phyloP scores from a whole-genome alignment of 92 coral and sea anemone genomes.

The Hydrozoanthus gracilis region DNA sequence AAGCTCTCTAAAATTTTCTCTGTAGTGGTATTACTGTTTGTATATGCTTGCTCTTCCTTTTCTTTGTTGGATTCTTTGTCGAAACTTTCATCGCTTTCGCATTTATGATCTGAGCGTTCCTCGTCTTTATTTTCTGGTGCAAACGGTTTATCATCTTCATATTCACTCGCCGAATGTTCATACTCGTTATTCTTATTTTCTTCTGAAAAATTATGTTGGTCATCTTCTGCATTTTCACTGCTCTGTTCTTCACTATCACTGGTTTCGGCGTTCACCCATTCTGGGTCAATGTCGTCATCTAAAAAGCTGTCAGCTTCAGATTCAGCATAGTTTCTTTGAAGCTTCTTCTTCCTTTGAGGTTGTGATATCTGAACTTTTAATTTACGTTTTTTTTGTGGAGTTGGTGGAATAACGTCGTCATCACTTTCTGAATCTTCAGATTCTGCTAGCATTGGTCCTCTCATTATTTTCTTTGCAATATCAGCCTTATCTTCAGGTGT shows the following conservation, averaged over 20 bases:
- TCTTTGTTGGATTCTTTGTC: constrained; percentile 1
- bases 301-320: constrained; percentile 15
- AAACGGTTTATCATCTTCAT: neutral
- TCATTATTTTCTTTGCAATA: neutral
- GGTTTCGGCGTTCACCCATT: neutral
- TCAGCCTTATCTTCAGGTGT: neutral
- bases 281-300: neutral
- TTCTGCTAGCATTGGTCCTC: neutral
- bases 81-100: constrained; percentile 11
- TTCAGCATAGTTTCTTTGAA: neutral
- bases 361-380: neutral
- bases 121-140: neutral
- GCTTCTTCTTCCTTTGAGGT: neutral
- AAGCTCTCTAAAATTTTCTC: constrained; percentile 50
- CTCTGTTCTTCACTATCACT: neutral
- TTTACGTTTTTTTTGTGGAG: neutral
- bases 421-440: constrained; percentile 2
- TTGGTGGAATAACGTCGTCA: neutral
- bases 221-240: neutral
- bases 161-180: neutral
- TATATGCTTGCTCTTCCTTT: neutral
- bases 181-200: neutral
- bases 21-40: constrained; percentile 41
- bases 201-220: neutral
- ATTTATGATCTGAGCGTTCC: constrained; percentile 20